Evolutionary conservation across 2,113 vertebrate genomes (phyloP), one percentile per base, ranked within the genome.

Genomic region (Gymnarchus niloticus): DNA sequence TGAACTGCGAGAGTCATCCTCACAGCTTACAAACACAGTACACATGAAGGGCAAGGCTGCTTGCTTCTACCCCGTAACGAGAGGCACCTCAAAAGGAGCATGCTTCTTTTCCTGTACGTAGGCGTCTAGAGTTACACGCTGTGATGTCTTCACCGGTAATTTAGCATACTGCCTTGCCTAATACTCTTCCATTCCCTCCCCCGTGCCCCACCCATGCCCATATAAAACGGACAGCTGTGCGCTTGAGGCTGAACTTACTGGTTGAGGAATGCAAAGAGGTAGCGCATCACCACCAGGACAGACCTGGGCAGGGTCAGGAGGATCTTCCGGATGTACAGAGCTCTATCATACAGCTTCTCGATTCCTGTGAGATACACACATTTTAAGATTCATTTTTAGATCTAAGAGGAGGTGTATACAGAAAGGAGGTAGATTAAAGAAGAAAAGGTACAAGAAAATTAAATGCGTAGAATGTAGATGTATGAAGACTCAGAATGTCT

Each of bases 261-360:
- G 91, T 98, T 98, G 87, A 99, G 97, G 93, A 99, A 99, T 90
- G 98, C 95, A 57, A 99, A 99, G 89, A 99, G 97, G 94, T 99
- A 99, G 90, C 98, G 96, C 97, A 99, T 98, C 92, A 99, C 97
- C 80, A 99, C 94, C 41, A 99, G 96, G 87, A 99, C 96, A 10
- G 97, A 97, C 91, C 96, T 96, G 88, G 98, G 96, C 90, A 98
- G 92, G 85, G 97, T 99, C 87, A 99, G 92, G 86, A 99, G 95
- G 89, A 99, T 96, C 94, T 99, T 99, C 14, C 96, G 96, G 92
- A 99, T 96, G 93, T 97, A 97, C 90, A 99, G 93, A 19, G 98
- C 96, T 91, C 98, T 95, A 93, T 99, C 98, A 91, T 97, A 98
- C 92, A 99, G 95, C 95, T 95, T 97, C 76, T 99, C 98, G 94